Conservation (phyloP, 1,140 invertebrate genomes). For the Drosophila cardini region DNA sequence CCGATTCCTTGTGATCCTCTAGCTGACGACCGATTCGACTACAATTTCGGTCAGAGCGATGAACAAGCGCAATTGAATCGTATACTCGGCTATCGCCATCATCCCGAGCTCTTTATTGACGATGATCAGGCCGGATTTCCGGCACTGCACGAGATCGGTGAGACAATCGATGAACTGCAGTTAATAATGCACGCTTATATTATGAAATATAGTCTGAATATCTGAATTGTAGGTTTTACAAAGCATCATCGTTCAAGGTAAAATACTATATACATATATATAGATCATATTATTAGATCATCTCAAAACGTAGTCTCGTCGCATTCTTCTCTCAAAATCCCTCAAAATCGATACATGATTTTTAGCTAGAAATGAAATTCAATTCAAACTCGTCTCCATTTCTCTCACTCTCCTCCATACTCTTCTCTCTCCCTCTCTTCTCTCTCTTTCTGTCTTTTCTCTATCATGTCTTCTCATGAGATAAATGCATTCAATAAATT, state of each 20-base stretch:
- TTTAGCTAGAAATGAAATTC: conserved; percentile 6
- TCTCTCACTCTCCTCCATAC: conserved; percentile 7
- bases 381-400: not conserved
- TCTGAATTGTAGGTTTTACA: conserved; percentile 67
- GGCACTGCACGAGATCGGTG: conserved; percentile 83
- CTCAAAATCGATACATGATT: not conserved
- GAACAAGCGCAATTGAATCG: conserved; percentile 71
- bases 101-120: conserved; percentile 80
- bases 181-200: conserved; percentile 83
- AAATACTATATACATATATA: conserved; percentile 44
- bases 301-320: conserved; percentile 40
- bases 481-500: conserved; percentile 18
- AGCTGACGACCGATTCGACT: conserved; percentile 41
- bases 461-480: conserved; percentile 2
- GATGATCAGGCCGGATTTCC: conserved; percentile 80
- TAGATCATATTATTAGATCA: conserved; percentile 37
- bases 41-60: conserved; percentile 66
- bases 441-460: conserved; percentile 11
- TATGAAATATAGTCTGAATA: conserved; percentile 84
- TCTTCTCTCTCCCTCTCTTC: not conserved
- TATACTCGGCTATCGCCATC: conserved; percentile 71
- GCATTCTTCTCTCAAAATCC: conserved; percentile 11
- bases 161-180: conserved; percentile 84
- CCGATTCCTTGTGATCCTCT: conserved; percentile 4
- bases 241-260: conserved; percentile 71